Base-by-base conservation (phyloP, 2,888 invertebrate genomes). In the Piscicola geometra region DNA sequence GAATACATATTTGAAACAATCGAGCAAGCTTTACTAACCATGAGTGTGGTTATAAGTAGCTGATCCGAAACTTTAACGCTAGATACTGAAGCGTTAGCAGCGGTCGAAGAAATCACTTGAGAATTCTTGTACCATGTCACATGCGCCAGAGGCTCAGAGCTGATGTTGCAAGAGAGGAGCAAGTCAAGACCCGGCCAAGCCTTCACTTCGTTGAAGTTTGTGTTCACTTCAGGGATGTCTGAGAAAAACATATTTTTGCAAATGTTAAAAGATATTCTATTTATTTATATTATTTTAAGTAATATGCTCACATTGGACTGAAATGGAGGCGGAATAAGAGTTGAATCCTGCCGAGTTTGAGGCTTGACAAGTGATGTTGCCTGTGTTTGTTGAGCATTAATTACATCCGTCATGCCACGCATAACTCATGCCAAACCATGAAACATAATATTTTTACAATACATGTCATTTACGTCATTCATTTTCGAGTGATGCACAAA, bases 51-150 rank as follows among this genome's bases (percentile, higher is more conserved):
- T 9, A 21, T 18, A 5, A 56, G 60, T 15, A 25, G 21, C n/a
- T 25, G 21, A 15, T 56, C 12, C 9, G 60, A 56, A 3, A 56
- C 3, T 56, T 56, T 56, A 5, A 56, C n/a, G 60, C 25, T 56
- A 5, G 25, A 56, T 3, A 56, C 60, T 3, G 60, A 56, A 25
- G 60, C n/a, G 60, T 56, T 56, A 5, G 60, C 3, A 5, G 60
- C 21, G n/a, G 21, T 3, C n/a, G 60, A 18, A 5, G 21, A 25
- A n/a, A 56, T 56, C n/a, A 56, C 25, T 21, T 25, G 21, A 5
- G 60, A 56, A n/a, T 56, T 56, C 25, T 56, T 56, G 60, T 56
- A 56, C 60, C 60, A 56, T 3, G 60, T 56, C n/a, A 56, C 60
- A 21, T 56, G 60, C n/a, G 60, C 60, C 5, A 56, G 25, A 25